Evolutionary conservation across 2,113 vertebrate genomes (phyloP).

Genomic region (Setophaga petechia): DNA sequence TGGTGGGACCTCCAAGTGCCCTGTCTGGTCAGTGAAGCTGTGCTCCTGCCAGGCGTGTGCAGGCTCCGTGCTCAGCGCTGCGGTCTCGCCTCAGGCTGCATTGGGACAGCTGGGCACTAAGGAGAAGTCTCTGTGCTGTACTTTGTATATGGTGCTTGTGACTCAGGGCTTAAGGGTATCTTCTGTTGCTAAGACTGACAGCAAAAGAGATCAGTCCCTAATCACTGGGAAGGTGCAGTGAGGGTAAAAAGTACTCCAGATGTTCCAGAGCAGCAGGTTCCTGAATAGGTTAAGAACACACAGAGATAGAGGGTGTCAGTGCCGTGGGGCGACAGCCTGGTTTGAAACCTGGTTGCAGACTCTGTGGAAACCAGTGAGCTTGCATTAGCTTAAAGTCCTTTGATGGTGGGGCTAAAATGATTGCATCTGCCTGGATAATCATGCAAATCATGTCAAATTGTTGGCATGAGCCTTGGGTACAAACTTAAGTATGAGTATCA

Average conservation of each 20-base stretch:
- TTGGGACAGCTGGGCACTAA: background rate
- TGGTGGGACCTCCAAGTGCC: background rate
- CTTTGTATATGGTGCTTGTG: rapidly evolving
- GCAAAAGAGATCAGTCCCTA: background rate
- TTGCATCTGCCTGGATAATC: background rate
- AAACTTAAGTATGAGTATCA: background rate
- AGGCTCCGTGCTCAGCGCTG: background rate
- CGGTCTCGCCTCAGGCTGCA: background rate
- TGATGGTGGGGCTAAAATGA: background rate
- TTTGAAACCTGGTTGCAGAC: background rate
- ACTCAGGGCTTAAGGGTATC: background rate
- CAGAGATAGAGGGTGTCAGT: background rate
- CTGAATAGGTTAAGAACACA: background rate
- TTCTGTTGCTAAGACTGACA: background rate
- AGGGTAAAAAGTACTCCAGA: background rate
- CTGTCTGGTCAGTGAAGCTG: rapidly evolving
- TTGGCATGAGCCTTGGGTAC: background rate
- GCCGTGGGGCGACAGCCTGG: too few species aligned
- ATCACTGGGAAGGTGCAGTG: background rate
- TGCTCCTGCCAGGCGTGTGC: background rate
- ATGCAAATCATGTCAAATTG: background rate
- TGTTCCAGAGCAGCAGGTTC: background rate
- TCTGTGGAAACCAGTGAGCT: background rate
- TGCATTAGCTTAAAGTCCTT: background rate
- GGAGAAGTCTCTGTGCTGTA: background rate